Conservation (phyloP, 2,113 vertebrate species). For the Albula glossodonta region DNA sequence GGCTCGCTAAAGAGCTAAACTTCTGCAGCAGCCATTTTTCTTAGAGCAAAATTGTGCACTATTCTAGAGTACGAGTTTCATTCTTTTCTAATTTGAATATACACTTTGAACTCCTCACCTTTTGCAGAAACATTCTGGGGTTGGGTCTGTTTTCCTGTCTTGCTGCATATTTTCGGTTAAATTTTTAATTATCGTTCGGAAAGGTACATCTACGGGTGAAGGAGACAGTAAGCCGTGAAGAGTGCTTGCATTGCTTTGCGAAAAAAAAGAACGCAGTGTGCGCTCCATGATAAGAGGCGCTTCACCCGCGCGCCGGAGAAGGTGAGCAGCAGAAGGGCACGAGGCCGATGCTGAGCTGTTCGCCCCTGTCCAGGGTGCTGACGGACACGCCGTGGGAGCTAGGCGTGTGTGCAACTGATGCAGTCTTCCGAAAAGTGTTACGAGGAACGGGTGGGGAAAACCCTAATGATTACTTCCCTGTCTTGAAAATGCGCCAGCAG, state of each 20-base stretch:
- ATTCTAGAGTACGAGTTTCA: not conserved
- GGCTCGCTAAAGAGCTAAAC: too few species aligned
- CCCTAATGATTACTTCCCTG: too few species aligned
- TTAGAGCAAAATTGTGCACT: not conserved
- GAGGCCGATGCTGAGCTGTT: slow-evolving; percentile 21
- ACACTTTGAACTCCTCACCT: not conserved
- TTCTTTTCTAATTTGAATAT: not conserved
- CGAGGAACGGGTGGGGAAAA: too few species aligned
- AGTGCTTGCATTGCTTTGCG: not conserved
- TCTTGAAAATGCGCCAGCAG: slow-evolving; percentile 41
- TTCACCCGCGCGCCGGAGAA: not conserved
- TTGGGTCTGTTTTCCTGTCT: not conserved
- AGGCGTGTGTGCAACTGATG: not conserved
- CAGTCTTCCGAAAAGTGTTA: not conserved
- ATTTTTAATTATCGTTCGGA: not conserved
- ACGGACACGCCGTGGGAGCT: slow-evolving; percentile 24
- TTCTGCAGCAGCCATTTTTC: not conserved
- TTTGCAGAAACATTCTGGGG: not conserved
- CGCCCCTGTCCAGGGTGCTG: slow-evolving; percentile 39
- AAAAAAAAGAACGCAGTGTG: not conserved
- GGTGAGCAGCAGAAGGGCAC: not conserved
- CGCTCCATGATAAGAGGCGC: not conserved
- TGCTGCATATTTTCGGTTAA: not conserved
- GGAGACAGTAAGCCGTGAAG: slow-evolving; percentile 57
- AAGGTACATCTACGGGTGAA: slow-evolving; percentile 34